Percentiles rank a stretch among this genome's conserved stretches.
Conservation (phyloP, 1,140 invertebrate genomes). For the Papilio polyxenes region DNA sequence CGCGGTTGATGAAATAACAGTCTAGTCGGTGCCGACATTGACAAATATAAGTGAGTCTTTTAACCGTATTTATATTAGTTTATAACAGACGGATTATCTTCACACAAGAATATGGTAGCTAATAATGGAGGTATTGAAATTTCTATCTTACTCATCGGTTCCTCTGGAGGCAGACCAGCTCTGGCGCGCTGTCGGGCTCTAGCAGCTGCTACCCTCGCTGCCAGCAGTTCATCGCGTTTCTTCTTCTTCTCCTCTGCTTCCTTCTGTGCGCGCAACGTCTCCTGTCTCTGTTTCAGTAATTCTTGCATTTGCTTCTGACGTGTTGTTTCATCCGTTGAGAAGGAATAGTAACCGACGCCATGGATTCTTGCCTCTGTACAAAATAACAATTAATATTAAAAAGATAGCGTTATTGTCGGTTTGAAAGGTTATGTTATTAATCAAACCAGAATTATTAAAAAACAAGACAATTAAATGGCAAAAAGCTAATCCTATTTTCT, state of each 20-base stretch:
- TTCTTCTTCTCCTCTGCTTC: constrained; percentile 83
- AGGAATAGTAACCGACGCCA: constrained; percentile 93
- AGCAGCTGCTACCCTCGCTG: constrained; percentile 89
- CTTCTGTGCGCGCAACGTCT: constrained; percentile 86
- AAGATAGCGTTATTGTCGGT: neutral
- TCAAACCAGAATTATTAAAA: no score
- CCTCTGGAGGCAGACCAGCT: constrained; percentile 87
- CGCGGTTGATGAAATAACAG: no score
- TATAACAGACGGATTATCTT: no score
- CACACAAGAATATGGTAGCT: no score
- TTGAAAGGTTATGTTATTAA: no score
- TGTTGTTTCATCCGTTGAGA: constrained; percentile 90
- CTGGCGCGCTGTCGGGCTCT: constrained; percentile 88
- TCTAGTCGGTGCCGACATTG: no score
- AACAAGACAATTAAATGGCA: no score
- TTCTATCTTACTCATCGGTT: constrained; percentile 72
- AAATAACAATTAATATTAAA: constrained; percentile 38
- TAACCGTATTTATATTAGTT: no score
- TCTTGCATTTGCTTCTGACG: constrained; percentile 89
- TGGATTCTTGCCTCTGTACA: constrained; percentile 90
- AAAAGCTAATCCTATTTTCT: no score
- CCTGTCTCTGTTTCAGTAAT: constrained; percentile 85
- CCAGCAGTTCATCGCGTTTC: constrained; percentile 86
- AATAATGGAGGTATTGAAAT: neutral
- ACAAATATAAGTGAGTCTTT: no score